Evolutionary conservation across 2,888 invertebrate species (phyloP).

Genomic region (Dryobota labecula): DNA sequence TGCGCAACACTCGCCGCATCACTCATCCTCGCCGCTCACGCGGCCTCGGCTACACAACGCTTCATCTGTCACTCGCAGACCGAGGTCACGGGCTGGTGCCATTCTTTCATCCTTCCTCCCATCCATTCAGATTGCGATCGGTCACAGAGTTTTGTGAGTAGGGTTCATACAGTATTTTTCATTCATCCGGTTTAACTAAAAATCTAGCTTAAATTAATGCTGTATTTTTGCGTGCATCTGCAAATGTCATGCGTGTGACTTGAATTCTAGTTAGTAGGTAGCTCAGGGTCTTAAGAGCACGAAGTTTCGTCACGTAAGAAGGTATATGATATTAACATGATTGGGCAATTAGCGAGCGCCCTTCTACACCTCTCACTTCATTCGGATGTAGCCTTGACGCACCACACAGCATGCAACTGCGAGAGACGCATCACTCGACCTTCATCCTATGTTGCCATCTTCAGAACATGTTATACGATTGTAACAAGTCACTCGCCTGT

Average conservation of each 20-base stretch:
- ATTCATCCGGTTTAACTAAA: slow-evolving; percentile 16
- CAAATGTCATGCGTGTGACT: slow-evolving; percentile 25
- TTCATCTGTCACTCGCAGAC: slow-evolving; percentile 26
- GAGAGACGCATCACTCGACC: slow-evolving; percentile 18
- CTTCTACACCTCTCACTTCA: slow-evolving; percentile 57
- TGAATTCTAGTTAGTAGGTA: slow-evolving; percentile 23
- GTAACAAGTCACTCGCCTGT: background rate
- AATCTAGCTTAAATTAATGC: slow-evolving; percentile 5
- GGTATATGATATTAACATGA: slow-evolving; percentile 49
- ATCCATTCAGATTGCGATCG: slow-evolving; percentile 2
- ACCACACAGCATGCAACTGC: background rate
- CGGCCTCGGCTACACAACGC: slow-evolving; percentile 31
- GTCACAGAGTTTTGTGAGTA: slow-evolving; percentile 30
- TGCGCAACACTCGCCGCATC: slow-evolving; percentile 53
- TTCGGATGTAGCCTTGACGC: slow-evolving; percentile 34
- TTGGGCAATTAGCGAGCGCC: slow-evolving; percentile 58
- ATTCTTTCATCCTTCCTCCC: slow-evolving; percentile 35
- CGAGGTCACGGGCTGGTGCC: slow-evolving; percentile 41
- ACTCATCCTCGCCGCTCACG: slow-evolving; percentile 56
- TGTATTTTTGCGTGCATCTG: slow-evolving; percentile 18
- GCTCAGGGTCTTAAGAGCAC: slow-evolving; percentile 49
- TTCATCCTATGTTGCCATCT: slow-evolving; percentile 10
- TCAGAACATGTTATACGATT: background rate
- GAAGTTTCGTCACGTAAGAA: slow-evolving; percentile 56
- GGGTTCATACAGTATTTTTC: background rate